A percentile compares a stretch with the other conserved stretches of the same genome.
These are phyloP conservation scores for Poeciliopsis turneri DNA, from an alignment of 2,797 vertebrate species.

Conservation along the genomic window DNA sequence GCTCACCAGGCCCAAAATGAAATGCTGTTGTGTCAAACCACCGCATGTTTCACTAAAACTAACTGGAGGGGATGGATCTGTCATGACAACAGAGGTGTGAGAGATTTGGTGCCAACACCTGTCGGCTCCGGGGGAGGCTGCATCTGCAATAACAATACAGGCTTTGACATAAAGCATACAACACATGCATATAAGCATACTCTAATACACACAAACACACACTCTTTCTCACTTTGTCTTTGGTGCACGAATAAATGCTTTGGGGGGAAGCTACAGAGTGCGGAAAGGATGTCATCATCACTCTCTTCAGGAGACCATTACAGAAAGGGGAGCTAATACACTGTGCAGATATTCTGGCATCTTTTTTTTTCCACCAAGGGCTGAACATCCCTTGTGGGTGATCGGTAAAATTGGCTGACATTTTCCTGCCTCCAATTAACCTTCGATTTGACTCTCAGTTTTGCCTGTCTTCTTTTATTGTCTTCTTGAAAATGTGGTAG, in stretches of 20 bases:
- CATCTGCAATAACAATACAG: slow-evolving; percentile 58
- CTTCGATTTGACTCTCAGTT: slow-evolving; percentile 81
- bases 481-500: slow-evolving; percentile 61
- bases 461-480: slow-evolving; percentile 79
- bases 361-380: slow-evolving; percentile 66
- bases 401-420: slow-evolving; percentile 81
- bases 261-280: slow-evolving; percentile 54
- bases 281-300: slow-evolving; percentile 78
- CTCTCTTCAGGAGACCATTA: slow-evolving; percentile 80
- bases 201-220: slow-evolving; percentile 25
- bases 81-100: slow-evolving; percentile 66
- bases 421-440: slow-evolving; percentile 84
- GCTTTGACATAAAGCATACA: slow-evolving; percentile 70
- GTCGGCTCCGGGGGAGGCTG: slow-evolving; percentile 58
- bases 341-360: slow-evolving; percentile 64
- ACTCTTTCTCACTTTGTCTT: slow-evolving; percentile 34
- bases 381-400: slow-evolving; percentile 76
- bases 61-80: slow-evolving; percentile 61
- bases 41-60: slow-evolving; percentile 50
- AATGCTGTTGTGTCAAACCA: slow-evolving; percentile 49
- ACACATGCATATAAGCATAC: slow-evolving; percentile 45
- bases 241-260: slow-evolving; percentile 55
- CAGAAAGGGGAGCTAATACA: slow-evolving; percentile 70
- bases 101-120: slow-evolving; percentile 78
- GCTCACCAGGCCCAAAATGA: slow-evolving; percentile 23